Percentiles rank a stretch among this genome's conserved stretches.
phyloP scores from a whole-genome alignment of 2,888 invertebrate genomes.

The Yponomeuta evonymella region DNA sequence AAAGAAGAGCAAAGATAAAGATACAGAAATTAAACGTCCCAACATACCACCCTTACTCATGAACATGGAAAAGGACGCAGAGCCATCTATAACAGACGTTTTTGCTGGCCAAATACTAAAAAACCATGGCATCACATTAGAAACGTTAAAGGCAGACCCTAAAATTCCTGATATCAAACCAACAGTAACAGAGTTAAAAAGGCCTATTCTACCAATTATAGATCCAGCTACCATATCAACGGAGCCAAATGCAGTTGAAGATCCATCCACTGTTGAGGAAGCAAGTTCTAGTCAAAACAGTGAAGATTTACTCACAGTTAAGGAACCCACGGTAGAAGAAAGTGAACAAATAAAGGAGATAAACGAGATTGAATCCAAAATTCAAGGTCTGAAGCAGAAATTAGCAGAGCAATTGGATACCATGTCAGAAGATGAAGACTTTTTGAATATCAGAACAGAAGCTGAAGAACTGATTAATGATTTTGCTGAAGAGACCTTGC shows the following conservation, averaged over 20 bases:
- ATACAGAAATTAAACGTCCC: conserved; percentile 59
- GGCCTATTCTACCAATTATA: conserved; percentile 60
- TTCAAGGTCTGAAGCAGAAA: conserved; percentile 66
- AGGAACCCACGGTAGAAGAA: conserved; percentile 8
- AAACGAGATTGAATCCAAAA: conserved; percentile 78
- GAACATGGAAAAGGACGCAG: conserved; percentile 67
- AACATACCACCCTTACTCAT: conserved; percentile 66
- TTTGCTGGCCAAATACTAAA: conserved; percentile 79
- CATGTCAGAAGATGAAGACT: conserved; percentile 80
- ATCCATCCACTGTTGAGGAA: conserved; percentile 14
- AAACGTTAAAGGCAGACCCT: conserved; percentile 40
- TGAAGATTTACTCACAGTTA: conserved; percentile 31
- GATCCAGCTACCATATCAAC: conserved; percentile 55
- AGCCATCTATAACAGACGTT: conserved; percentile 78
- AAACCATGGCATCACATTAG: conserved; percentile 60
- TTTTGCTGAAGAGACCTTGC: conserved; percentile 67
- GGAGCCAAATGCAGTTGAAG: conserved; percentile 8
- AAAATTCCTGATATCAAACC: conserved; percentile 42
- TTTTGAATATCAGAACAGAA: conserved; percentile 79
- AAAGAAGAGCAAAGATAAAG: conserved; percentile 35
- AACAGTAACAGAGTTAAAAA: conserved; percentile 39
- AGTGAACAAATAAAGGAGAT: conserved; percentile 56
- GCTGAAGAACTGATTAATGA: conserved; percentile 75
- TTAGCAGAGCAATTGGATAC: conserved; percentile 66
- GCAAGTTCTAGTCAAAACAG: conserved; percentile 14